Conservation (phyloP, 1,140 invertebrate species). For the Oscheius sp. region DNA sequence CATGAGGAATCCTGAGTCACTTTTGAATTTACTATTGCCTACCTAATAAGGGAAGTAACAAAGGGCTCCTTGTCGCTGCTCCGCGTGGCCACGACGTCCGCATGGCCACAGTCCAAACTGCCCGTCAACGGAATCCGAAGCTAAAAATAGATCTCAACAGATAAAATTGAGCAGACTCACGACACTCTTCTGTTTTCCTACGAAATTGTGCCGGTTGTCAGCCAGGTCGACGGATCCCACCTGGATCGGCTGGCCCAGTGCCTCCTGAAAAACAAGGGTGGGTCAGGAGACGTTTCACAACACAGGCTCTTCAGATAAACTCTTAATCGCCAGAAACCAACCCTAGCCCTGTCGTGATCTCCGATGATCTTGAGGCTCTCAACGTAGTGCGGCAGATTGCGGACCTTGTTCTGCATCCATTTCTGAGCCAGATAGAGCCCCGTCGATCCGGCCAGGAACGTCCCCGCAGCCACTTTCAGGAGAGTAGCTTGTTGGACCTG, state of each 20-base stretch:
- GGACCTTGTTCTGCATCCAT: slow-evolving; percentile 41
- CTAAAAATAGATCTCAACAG: slow-evolving; percentile 36
- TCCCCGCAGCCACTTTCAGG: slow-evolving; percentile 25
- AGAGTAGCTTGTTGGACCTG: slow-evolving; percentile 24
- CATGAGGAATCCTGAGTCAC: slow-evolving; percentile 16
- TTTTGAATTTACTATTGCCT: slow-evolving; percentile 29
- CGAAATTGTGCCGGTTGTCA: slow-evolving; percentile 50
- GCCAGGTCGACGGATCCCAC: slow-evolving; percentile 51
- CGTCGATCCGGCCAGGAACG: slow-evolving; percentile 37
- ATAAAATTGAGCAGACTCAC: slow-evolving; percentile 41
- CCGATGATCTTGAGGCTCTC: slow-evolving; percentile 51
- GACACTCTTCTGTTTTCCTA: slow-evolving; percentile 46
- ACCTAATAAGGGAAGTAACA: slow-evolving; percentile 29
- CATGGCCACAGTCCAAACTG: slow-evolving; percentile 25
- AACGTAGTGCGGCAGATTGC: slow-evolving; percentile 48
- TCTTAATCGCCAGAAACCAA: too few species aligned
- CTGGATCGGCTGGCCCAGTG: slow-evolving; percentile 49
- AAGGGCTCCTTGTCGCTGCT: slow-evolving; percentile 31
- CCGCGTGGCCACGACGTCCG: slow-evolving; percentile 47
- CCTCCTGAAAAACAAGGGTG: slow-evolving; percentile 16
- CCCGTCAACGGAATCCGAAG: slow-evolving; percentile 51
- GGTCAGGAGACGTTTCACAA: not conserved
- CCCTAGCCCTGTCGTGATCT: slow-evolving; percentile 45
- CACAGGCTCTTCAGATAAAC: too few species aligned
- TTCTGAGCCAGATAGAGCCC: slow-evolving; percentile 51